phyloP scores from a whole-genome alignment of 2,797 vertebrate species.

The Malacoraja senta region DNA sequence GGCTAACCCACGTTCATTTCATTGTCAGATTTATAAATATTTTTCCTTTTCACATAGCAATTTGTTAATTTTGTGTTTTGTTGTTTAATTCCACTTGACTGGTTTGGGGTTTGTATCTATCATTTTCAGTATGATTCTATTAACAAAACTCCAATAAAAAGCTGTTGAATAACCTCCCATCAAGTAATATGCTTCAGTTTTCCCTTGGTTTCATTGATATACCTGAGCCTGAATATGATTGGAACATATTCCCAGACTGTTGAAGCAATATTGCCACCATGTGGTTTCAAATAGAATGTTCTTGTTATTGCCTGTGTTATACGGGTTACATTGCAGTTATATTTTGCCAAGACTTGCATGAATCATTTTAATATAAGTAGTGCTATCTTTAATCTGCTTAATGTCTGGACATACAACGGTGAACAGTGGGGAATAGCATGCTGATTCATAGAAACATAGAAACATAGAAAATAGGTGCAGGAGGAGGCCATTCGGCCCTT shows the following conservation, averaged over 20 bases:
- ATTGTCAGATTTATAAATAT: background rate
- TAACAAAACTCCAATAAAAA: background rate
- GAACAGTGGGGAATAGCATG: background rate
- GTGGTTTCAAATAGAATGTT: background rate
- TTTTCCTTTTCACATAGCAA: background rate
- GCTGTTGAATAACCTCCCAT: background rate
- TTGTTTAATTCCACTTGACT: background rate
- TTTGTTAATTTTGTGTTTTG: background rate
- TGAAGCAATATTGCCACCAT: constrained; percentile 12
- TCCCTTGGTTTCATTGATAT: background rate
- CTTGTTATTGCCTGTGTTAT: background rate
- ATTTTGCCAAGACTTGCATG: background rate
- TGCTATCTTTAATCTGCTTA: background rate
- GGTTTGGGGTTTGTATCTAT: background rate
- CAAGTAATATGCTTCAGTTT: background rate
- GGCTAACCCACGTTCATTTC: background rate
- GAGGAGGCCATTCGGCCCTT: no score
- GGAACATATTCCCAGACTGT: background rate
- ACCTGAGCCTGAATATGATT: background rate
- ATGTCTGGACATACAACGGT: background rate
- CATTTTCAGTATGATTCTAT: background rate
- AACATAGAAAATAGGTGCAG: no score
- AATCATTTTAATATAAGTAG: background rate
- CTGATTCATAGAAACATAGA: no score
- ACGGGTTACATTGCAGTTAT: background rate